Conservation (phyloP, 2,113 vertebrate species). For the Gasterosteus aculeatus region DNA sequence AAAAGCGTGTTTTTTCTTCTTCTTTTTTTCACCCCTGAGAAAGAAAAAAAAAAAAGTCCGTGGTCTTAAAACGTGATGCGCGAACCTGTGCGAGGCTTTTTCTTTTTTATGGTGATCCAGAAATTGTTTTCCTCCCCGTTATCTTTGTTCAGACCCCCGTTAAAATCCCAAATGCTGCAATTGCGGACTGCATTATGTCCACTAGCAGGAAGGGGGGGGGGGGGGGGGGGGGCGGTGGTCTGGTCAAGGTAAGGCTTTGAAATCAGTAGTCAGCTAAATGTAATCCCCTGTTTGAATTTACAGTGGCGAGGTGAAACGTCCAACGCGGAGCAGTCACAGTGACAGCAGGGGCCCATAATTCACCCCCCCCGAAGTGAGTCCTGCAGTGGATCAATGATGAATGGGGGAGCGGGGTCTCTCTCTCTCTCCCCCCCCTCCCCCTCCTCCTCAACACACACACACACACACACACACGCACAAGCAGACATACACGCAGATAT, state of each 20-base stretch:
- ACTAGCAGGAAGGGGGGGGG: constrained; percentile 10
- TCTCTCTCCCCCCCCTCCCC: constrained; percentile 39
- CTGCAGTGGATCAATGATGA: constrained; percentile 81
- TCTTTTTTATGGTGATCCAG: constrained; percentile 23
- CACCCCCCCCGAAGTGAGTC: constrained; percentile 65
- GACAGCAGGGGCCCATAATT: constrained; percentile 78
- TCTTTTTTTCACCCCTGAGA: not conserved
- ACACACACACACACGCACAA: not conserved
- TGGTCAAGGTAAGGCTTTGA: constrained; percentile 50
- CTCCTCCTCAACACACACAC: constrained; percentile 35
- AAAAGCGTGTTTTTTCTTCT: not conserved
- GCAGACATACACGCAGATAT: not conserved
- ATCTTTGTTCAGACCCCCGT: constrained; percentile 29
- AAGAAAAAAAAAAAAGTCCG: constrained; percentile 25
- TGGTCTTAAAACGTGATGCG: constrained; percentile 1
- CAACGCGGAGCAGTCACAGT: constrained; percentile 72
- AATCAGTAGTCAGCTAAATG: constrained; percentile 66
- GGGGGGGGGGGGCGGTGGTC: constrained; percentile 36
- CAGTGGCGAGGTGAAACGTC: constrained; percentile 73
- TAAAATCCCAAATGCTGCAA: constrained; percentile 55
- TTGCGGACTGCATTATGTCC: constrained; percentile 56
- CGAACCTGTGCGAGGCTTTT: constrained; percentile 13
- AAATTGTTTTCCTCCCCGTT: constrained; percentile 18
- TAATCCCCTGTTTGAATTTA: constrained; percentile 71
- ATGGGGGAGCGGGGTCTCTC: constrained; percentile 56